Base-by-base conservation (phyloP, 2,888 invertebrate genomes). In the Mimumesa dahlbomi region DNA sequence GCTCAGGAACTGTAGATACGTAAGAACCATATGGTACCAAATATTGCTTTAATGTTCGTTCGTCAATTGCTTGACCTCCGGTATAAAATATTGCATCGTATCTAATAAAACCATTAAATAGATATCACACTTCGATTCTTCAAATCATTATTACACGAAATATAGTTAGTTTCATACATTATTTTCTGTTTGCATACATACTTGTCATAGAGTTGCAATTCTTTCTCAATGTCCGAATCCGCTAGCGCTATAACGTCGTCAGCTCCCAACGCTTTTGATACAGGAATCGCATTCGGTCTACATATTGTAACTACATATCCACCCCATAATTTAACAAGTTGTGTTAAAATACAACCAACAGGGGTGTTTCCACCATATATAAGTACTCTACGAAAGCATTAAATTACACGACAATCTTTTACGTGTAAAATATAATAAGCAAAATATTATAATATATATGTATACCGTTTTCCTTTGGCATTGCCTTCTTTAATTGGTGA, bases 291-390 rank as follows among this genome's bases (percentile, higher is more conserved):
- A 66, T 91, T 87, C 53, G 90, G 84, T 79, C 88, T 90, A 73
- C 92, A 92, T 9, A 92, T 91, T 1, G 92, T 90, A 1, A 91
- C 91, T 11, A 93, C 90, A 66, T 90, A 87, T 40, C 92, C 92
- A 18, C 92, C 91, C 92, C 92, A 93, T 43, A 91, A 83, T 74
- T 91, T 91, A 21, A 92, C 87, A 46, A 93, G 83, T 87, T 93
- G 93, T 43, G 91, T 90, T 43, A 93, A 87, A 48, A 93, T 90
- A 82, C 92, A 92, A 36, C 93, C 93, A 4, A 92, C 91, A 7
- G 93, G 91, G 18, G 92, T 91, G 75, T 91, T 92, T 48, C 92
- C 93, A 46, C 91, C 92, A 77, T 91, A 91, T 46, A 93, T 87
- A 56, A 93, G 88, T 63, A 93, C 86, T 77, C 93, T 93, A 79